Conservation (phyloP, 2,113 vertebrate species). For the Thalassoma bifasciatum region DNA sequence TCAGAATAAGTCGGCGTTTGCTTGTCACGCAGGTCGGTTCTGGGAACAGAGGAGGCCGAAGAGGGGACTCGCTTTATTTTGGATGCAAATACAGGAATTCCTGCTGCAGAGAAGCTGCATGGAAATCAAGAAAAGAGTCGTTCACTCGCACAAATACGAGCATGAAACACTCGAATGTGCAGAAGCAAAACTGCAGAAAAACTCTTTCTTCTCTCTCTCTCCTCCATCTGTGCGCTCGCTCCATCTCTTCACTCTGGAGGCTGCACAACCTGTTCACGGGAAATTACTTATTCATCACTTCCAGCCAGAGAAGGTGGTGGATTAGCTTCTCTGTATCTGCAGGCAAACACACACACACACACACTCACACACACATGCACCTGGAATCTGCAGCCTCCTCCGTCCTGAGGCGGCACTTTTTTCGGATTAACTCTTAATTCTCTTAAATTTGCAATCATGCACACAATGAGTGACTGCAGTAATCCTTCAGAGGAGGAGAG, state of each 20-base stretch:
- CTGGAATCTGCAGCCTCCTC: conserved; percentile 23
- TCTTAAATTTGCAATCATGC: neutral
- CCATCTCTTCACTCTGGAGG: conserved; percentile 25
- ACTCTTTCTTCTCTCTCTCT: neutral
- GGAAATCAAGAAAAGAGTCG: neutral
- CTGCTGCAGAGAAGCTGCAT: neutral
- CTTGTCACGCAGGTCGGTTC: conserved; percentile 56
- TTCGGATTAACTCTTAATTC: conserved; percentile 32
- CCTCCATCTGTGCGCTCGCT: conserved; percentile 38
- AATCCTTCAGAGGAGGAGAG: conserved; percentile 10
- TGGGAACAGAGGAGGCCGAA: conserved; percentile 54
- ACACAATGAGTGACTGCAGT: neutral
- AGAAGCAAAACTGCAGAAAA: neutral
- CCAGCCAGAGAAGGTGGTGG: conserved; percentile 21
- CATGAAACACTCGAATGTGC: neutral
- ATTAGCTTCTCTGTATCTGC: conserved; percentile 29
- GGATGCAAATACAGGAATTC: conserved; percentile 20
- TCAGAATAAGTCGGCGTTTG: conserved; percentile 47
- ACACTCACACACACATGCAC: conserved; percentile 18
- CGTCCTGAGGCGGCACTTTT: conserved; percentile 32
- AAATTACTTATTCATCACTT: conserved; percentile 62
- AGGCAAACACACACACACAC: conserved; percentile 9
- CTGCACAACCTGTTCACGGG: conserved; percentile 41
- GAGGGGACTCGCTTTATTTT: conserved; percentile 38
- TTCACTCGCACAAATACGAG: neutral